These are phyloP conservation scores for Limenitis camilla DNA, from an alignment of 2,888 invertebrate genomes.

Conservation along the genomic window DNA sequence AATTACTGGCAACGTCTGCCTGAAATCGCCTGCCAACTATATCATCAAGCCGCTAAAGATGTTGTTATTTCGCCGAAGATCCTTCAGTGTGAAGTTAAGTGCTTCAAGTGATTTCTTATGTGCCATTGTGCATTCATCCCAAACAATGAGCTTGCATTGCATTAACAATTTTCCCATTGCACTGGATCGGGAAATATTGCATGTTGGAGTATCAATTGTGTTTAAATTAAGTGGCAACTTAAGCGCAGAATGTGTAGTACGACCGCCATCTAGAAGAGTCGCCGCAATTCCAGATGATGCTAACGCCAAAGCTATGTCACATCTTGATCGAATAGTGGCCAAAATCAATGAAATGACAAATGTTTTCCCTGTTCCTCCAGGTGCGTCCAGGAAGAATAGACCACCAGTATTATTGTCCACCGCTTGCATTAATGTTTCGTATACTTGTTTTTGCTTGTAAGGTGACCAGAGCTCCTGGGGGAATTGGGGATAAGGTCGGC, in stretches of 20 bases:
- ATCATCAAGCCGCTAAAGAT: slow-evolving; percentile 20
- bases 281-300: slow-evolving; percentile 25
- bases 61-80: slow-evolving; percentile 25
- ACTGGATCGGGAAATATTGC: slow-evolving; percentile 27
- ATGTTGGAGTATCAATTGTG: slow-evolving; percentile 28
- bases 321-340: slow-evolving; percentile 24
- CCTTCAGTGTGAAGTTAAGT: slow-evolving; percentile 24
- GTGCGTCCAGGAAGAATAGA: slow-evolving; percentile 24
- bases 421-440: slow-evolving; percentile 28
- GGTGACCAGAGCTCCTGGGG: too few relatives aligned
- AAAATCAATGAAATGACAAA: slow-evolving; percentile 26
- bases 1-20: slow-evolving; percentile 23
- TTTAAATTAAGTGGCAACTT: slow-evolving; percentile 27
- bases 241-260: slow-evolving; percentile 25
- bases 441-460: slow-evolving; percentile 26
- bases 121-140: too few relatives aligned
- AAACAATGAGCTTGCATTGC: too few relatives aligned
- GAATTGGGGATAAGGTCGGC: too few relatives aligned
- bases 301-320: slow-evolving; percentile 24
- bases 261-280: slow-evolving; percentile 22
- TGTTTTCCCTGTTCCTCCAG: slow-evolving; percentile 26
- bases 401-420: slow-evolving; percentile 27
- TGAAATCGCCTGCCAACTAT: slow-evolving; percentile 24
- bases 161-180: slow-evolving; percentile 24
- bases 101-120: too few relatives aligned